Evolutionary conservation across 2,113 vertebrate genomes (phyloP).

Genomic region (Hemicordylus capensis): DNA sequence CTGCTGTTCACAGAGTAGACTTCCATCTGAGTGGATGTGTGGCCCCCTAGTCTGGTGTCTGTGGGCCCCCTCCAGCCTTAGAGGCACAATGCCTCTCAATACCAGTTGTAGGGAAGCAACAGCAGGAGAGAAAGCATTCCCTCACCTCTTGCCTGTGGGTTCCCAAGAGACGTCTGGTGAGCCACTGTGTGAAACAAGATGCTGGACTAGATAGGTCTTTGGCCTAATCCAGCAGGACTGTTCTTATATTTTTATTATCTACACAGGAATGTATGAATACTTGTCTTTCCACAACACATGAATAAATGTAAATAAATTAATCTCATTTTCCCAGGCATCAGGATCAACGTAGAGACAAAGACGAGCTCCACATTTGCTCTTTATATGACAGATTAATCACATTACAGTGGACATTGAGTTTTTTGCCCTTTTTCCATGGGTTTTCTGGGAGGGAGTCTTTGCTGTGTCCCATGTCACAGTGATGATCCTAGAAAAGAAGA

Average conservation of each 20-base stretch:
- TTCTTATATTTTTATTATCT: neutral
- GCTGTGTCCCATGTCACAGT: neutral
- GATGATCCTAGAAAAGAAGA: slow-evolving; percentile 17
- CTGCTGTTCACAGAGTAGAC: no score
- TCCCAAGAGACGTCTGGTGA: no score
- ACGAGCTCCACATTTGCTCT: neutral
- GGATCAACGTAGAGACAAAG: neutral
- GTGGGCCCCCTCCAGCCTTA: no score
- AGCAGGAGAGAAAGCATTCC: no score
- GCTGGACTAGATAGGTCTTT: no score
- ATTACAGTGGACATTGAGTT: neutral
- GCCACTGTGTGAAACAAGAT: no score
- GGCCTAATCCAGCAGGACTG: neutral
- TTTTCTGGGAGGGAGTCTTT: neutral
- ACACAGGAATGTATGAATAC: neutral
- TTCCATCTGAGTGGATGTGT: no score
- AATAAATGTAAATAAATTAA: neutral
- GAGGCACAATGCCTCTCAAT: no score
- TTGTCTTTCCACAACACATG: neutral
- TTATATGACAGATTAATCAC: neutral
- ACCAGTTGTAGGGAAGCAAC: no score
- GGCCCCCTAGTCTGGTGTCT: no score
- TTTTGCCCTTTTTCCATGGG: neutral
- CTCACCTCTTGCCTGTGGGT: no score
- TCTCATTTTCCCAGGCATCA: neutral